Evolutionary conservation across 1,140 invertebrate species (phyloP).

Genomic region (Catajapyx aquilonaris): DNA sequence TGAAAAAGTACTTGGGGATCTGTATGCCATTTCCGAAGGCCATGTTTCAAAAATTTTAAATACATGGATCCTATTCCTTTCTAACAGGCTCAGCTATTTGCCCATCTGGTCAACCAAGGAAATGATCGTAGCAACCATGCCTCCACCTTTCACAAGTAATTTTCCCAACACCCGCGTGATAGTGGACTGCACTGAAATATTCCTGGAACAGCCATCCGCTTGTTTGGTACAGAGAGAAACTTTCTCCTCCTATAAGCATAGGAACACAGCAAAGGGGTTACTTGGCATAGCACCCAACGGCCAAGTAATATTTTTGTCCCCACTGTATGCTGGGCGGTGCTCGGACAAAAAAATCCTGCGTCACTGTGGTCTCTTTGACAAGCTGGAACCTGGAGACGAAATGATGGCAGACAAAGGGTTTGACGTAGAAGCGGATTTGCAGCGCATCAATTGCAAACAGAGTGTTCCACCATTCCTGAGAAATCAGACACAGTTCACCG

Average conservation of each 20-base stretch:
- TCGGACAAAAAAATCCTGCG: slow-evolving; percentile 11
- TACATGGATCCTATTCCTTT: not conserved
- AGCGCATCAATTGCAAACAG: not conserved
- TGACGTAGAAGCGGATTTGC: slow-evolving; percentile 8
- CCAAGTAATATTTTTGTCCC: slow-evolving; percentile 8
- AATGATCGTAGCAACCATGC: not conserved
- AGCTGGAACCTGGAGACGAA: slow-evolving; percentile 10
- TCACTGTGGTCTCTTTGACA: slow-evolving; percentile 7
- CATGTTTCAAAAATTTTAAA: not conserved
- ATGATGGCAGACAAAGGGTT: slow-evolving; percentile 14
- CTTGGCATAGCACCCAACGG: slow-evolving; percentile 12
- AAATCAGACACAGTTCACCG: slow-evolving; percentile 1
- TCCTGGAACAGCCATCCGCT: not conserved
- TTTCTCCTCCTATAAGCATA: slow-evolving; percentile 8
- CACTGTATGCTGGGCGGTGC: slow-evolving; percentile 7
- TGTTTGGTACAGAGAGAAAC: not conserved
- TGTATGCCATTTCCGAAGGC: not conserved
- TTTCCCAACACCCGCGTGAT: not conserved
- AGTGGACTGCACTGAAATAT: not conserved
- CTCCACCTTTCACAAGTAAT: not conserved
- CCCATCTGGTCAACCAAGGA: not conserved
- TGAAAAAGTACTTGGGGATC: not conserved
- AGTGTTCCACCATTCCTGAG: not conserved
- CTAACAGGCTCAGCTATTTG: not conserved
- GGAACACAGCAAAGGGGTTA: slow-evolving; percentile 11